These are phyloP conservation scores for Ardeotis arabs DNA, from an alignment of 2,113 vertebrate genomes.

Conservation along the genomic window DNA sequence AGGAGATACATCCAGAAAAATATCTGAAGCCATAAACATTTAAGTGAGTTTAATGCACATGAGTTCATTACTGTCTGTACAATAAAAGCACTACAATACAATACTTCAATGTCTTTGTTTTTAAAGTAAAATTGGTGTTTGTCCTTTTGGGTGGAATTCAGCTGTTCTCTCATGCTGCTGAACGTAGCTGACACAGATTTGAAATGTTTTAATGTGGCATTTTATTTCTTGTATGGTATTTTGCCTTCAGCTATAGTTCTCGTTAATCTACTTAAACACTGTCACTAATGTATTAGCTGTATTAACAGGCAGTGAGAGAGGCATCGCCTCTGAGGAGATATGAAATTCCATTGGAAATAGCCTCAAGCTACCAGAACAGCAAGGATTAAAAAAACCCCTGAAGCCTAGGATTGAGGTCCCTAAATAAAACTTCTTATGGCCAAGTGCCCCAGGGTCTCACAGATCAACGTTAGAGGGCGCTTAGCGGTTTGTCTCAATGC, in stretches of 20 bases:
- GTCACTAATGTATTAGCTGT: neutral
- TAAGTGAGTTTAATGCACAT: neutral
- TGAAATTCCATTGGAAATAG: neutral
- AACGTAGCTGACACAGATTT: neutral
- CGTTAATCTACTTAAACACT: neutral
- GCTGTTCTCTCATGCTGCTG: neutral
- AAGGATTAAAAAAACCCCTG: neutral
- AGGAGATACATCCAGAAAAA: neutral
- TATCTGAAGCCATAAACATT: neutral
- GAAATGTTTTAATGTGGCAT: neutral
- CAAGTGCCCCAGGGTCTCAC: neutral
- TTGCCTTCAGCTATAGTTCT: conserved; percentile 5
- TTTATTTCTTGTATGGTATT: neutral
- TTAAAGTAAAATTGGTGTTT: neutral
- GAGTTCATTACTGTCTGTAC: neutral
- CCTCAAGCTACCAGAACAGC: neutral
- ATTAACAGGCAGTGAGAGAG: conserved; percentile 13
- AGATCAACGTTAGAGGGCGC: neutral
- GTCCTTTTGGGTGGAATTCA: neutral
- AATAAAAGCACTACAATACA: neutral
- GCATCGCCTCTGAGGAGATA: neutral
- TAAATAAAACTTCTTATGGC: neutral
- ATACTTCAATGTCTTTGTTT: neutral
- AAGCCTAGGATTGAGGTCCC: neutral
- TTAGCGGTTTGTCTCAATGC: neutral